Evolutionary conservation across 1,140 invertebrate species (phyloP), one percentile per base, ranked within the genome.

Genomic region (Drosophila pseudoobscura): DNA sequence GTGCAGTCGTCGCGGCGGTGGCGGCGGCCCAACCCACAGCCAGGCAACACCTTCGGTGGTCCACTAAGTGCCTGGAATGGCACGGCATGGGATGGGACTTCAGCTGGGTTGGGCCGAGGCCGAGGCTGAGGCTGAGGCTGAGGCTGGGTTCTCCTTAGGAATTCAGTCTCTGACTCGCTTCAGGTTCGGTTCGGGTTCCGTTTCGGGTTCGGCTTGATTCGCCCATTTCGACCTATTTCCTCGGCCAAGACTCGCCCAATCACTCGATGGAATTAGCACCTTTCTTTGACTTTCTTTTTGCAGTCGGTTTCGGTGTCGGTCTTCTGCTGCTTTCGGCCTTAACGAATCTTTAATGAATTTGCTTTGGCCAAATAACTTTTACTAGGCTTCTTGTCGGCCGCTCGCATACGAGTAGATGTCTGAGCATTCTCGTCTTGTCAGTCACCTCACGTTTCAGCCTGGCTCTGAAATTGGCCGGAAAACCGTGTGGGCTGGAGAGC

Each of bases 331-430:
- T 39, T 39, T 54, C 51, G 80, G 74, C 66, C 75, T 78, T 88
- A 77, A 82, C 71, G 83, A 82, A 82, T 78, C 88, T 82, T 75
- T 88, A 87, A 88, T 88, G 83, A 82, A 88, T 87, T 87, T 75
- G 59, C 74, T 62, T 59, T 82, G 63, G 75, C 72, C 70, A 87
- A 87, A 87, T 87, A 87, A 87, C 82, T 87, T 87, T 87, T 87
- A 87, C 82, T 87, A 88, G 61, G 8, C 52, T 61, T 52, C 41
- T 15, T 24, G 31, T 22, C 15, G 11, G 31, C n/a, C 39, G 11
- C 24, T 11, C 39, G 61, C 26, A 50, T 51, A 26, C 20, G 35
- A 39, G 35, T 11, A 4, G 62, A 41, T 31, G 39, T 47, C 17
- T 55, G 35, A 11, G 35, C 11, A 11, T 39, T 0, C 11, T 11